phyloP scores from a whole-genome alignment of 1,140 invertebrate species.

The Musca domestica region DNA sequence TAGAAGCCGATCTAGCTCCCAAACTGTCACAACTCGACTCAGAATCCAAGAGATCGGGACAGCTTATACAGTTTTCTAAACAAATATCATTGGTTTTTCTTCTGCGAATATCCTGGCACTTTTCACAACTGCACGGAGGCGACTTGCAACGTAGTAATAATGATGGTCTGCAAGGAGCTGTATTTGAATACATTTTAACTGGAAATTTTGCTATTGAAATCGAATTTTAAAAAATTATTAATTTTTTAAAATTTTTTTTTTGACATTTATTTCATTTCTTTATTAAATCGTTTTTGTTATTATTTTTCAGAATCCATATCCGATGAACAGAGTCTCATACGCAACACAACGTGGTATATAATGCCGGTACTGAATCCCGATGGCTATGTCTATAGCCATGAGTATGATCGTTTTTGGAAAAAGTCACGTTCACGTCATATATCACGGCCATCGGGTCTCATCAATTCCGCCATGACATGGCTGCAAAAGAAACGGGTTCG shows the following conservation, averaged over 20 bases:
- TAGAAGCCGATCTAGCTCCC: not conserved
- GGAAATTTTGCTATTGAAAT: not conserved
- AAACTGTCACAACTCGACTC: too few relatives aligned
- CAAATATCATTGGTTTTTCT: not conserved
- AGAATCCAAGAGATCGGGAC: too few relatives aligned
- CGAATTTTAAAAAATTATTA: not conserved
- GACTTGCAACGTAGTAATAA: not conserved
- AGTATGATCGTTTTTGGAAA: constrained; percentile 72
- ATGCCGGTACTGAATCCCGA: constrained; percentile 78
- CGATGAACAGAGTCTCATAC: constrained; percentile 40
- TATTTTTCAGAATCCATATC: constrained; percentile 19
- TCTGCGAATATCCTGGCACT: not conserved
- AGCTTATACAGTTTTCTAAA: too few relatives aligned
- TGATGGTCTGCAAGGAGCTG: not conserved
- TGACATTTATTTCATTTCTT: not conserved
- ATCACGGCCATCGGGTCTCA: constrained; percentile 34
- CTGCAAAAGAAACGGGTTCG: constrained; percentile 38
- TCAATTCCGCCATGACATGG: constrained; percentile 51
- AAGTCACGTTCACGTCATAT: constrained; percentile 68
- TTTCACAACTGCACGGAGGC: constrained; percentile 18
- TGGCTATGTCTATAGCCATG: constrained; percentile 76
- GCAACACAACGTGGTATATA: constrained; percentile 65
- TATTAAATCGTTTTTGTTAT: too few relatives aligned
- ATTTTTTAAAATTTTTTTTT: not conserved
- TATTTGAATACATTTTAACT: constrained; percentile 3